phyloP scores from a whole-genome alignment of 1,140 invertebrate species.

The Heliconius nattereri region DNA sequence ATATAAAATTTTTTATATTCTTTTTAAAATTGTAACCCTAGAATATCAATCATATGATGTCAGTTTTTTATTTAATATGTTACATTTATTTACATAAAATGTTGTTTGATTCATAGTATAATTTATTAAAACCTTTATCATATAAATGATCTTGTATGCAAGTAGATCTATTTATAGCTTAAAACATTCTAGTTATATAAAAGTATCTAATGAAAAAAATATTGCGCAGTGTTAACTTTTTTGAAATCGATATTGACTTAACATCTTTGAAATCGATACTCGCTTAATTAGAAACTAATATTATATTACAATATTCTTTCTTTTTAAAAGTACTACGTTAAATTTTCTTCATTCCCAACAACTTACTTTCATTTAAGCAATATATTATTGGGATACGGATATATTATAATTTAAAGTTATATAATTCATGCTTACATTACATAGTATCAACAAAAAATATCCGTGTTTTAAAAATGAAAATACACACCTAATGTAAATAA shows the following conservation, averaged over 20 bases:
- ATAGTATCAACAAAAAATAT: no score
- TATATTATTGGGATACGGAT: no score
- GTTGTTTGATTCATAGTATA: background rate
- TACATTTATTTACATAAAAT: background rate
- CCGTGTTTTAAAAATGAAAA: no score
- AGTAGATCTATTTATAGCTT: background rate
- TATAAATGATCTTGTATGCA: background rate
- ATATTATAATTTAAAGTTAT: no score
- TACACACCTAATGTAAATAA: no score
- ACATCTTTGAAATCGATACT: background rate
- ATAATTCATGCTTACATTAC: no score
- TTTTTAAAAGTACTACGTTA: no score
- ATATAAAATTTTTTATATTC: background rate
- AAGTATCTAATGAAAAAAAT: background rate
- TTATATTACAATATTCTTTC: no score
- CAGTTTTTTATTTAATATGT: background rate
- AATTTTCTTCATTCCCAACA: no score
- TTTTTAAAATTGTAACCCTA: background rate
- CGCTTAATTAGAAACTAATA: background rate
- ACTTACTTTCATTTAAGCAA: no score
- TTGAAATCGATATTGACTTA: background rate
- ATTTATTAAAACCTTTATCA: background rate
- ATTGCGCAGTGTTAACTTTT: background rate
- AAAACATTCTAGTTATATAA: background rate
- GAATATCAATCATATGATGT: background rate